Conservation (phyloP, 2,113 vertebrate species). For the Embiotoca jacksoni region DNA sequence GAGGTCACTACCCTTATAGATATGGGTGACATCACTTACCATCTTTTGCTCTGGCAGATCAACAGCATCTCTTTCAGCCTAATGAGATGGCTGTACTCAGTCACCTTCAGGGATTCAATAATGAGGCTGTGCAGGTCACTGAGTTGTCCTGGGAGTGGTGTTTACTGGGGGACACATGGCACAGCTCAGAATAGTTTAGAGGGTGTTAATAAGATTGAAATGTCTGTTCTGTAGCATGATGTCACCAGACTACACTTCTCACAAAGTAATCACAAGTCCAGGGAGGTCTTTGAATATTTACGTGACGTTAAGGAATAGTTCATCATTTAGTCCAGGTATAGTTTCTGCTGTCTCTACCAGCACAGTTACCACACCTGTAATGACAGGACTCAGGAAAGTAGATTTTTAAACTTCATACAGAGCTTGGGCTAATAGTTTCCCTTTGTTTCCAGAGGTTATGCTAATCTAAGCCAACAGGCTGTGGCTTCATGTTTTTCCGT, state of each 20-base stretch:
- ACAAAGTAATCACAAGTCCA: no score
- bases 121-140: constrained; percentile 18
- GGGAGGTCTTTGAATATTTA: no score
- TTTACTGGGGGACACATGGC: constrained; percentile 20
- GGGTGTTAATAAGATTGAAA: neutral
- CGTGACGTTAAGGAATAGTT: no score
- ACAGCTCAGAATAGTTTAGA: constrained; percentile 31
- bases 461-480: neutral
- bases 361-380: no score
- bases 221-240: neutral
- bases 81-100: constrained; percentile 36
- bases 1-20: constrained; percentile 59
- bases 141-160: constrained; percentile 32
- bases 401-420: neutral
- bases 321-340: no score
- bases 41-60: constrained; percentile 46
- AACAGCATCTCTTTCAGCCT: constrained; percentile 50
- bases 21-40: constrained; percentile 72
- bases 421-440: no score
- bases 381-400: neutral
- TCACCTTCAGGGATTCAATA: constrained; percentile 32
- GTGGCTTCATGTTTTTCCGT: no score
- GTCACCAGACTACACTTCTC: neutral
- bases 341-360: no score
- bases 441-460: no score